Evolutionary conservation across 2,113 vertebrate species (phyloP).

Genomic region (Tiliqua scincoides): DNA sequence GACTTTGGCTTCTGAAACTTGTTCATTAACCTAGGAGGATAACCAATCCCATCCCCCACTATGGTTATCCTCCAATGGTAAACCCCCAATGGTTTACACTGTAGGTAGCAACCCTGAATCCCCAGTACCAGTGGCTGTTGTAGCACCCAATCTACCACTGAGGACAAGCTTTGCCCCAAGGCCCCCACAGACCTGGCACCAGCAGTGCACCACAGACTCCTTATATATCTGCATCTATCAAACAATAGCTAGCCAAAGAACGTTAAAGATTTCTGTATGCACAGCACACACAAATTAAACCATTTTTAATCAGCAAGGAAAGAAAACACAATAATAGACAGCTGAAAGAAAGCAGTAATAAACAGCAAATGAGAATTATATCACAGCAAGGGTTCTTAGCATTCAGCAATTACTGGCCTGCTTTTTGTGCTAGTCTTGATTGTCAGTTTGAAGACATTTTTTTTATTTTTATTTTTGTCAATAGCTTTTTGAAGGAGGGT

Average conservation of each 20-base stretch:
- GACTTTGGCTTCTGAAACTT: not conserved
- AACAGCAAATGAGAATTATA: not conserved
- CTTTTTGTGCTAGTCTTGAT: conserved; percentile 7
- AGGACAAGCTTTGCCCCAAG: too few species aligned
- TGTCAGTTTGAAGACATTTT: not conserved
- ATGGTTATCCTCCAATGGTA: too few species aligned
- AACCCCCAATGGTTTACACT: not conserved
- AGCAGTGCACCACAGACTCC: too few species aligned
- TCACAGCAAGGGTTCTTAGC: conserved; percentile 1
- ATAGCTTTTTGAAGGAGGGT: not conserved
- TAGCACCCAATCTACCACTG: too few species aligned
- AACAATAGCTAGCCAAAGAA: not conserved
- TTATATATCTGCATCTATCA: not conserved
- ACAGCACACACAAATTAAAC: not conserved
- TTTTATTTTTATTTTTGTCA: not conserved
- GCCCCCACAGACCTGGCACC: too few species aligned
- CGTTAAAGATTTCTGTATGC: not conserved
- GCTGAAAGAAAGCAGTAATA: conserved; percentile 3
- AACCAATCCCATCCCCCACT: not conserved
- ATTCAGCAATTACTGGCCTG: not conserved
- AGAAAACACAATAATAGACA: not conserved
- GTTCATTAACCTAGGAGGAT: not conserved
- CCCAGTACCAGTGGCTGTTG: too few species aligned
- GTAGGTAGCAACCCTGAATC: too few species aligned
- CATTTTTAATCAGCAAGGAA: conserved; percentile 15